Evolutionary conservation across 2,113 vertebrate genomes (phyloP).

Genomic region (Ciconia boyciana): DNA sequence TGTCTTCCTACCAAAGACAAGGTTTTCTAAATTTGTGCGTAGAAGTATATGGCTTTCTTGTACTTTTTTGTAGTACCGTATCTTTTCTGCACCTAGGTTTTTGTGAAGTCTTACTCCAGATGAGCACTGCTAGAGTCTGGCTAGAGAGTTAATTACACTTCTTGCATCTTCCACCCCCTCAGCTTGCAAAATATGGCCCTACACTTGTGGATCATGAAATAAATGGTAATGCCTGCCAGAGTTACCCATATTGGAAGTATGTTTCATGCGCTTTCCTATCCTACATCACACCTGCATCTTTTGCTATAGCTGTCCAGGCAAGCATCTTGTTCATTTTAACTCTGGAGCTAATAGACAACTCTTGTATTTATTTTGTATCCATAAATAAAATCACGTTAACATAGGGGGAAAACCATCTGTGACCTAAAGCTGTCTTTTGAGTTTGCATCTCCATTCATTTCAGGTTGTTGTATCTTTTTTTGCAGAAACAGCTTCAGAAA

Average conservation of each 20-base stretch:
- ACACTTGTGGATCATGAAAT: neutral
- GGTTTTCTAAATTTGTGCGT: neutral
- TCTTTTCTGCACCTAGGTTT: neutral
- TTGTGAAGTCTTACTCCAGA: neutral
- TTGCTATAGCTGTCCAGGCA: neutral
- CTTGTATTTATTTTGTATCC: neutral
- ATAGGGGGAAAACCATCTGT: neutral
- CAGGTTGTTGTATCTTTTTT: neutral
- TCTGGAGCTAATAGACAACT: neutral
- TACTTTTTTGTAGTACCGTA: neutral
- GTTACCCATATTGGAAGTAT: neutral
- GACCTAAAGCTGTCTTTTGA: neutral
- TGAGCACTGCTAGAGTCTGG: neutral
- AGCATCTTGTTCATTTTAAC: neutral
- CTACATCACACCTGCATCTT: neutral
- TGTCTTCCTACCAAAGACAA: neutral
- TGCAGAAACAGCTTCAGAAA: neutral
- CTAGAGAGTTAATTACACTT: neutral
- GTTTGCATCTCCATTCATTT: neutral
- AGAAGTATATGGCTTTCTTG: neutral
- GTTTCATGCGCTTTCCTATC: neutral
- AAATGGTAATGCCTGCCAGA: neutral
- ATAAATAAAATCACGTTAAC: neutral
- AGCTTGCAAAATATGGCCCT: neutral
- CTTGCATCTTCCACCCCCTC: neutral